phyloP scores from a whole-genome alignment of 2,888 invertebrate species.

The Stenodema calcarata region DNA sequence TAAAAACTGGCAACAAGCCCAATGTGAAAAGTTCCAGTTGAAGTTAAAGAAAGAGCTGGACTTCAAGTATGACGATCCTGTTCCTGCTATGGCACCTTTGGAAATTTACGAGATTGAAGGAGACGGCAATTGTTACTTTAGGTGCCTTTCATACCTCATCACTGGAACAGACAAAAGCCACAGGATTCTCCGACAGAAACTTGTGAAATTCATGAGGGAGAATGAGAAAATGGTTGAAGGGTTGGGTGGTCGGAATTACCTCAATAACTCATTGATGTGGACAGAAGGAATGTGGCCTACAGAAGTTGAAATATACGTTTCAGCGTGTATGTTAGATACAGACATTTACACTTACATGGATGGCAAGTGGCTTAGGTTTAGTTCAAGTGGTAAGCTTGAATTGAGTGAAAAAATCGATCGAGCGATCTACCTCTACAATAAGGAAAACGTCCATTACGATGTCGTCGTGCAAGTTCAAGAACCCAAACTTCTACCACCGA shows the following conservation, averaged over 20 bases:
- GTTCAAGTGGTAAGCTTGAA: conserved; percentile 32
- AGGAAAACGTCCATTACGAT: conserved; percentile 40
- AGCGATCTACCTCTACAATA: conserved; percentile 21
- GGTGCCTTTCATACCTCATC: conserved; percentile 36
- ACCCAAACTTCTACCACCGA: conserved; percentile 9
- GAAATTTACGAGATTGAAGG: conserved; percentile 34
- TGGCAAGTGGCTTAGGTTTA: conserved; percentile 35
- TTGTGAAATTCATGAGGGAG: conserved; percentile 32
- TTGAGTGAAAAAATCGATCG: conserved; percentile 20
- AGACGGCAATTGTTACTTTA: conserved; percentile 36
- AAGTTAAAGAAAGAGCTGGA: conserved; percentile 24
- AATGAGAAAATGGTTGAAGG: conserved; percentile 32
- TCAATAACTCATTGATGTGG: conserved; percentile 26
- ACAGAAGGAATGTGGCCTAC: conserved; percentile 34
- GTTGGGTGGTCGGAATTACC: conserved; percentile 13
- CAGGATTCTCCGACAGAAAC: conserved; percentile 15
- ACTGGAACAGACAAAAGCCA: conserved; percentile 28
- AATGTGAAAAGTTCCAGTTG: conserved; percentile 14
- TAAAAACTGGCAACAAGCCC: conserved; percentile 3
- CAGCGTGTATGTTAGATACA: conserved; percentile 40
- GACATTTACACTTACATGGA: conserved; percentile 43
- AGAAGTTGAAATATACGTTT: conserved; percentile 40
- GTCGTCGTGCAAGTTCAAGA: conserved; percentile 17
- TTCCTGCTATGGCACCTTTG: conserved; percentile 17
- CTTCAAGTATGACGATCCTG: background rate